Evolutionary conservation across 1,140 invertebrate genomes (phyloP).

Genomic region (Drosophila repleta): DNA sequence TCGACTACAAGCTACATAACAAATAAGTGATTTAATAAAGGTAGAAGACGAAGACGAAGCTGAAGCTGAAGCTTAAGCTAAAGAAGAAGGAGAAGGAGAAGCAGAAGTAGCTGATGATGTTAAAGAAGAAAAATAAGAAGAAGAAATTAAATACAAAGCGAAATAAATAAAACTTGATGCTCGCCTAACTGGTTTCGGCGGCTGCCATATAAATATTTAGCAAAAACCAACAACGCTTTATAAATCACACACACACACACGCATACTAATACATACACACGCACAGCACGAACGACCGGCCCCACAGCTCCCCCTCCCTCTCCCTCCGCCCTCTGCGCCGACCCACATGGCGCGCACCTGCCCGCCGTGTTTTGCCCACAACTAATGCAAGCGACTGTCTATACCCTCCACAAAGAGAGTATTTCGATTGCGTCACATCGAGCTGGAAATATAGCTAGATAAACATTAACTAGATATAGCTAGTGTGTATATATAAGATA

Average conservation of each 20-base stretch:
- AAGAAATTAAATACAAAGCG: constrained; percentile 36
- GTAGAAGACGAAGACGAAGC: neutral
- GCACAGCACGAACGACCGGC: neutral
- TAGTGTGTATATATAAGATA: too few species aligned
- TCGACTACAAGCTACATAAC: constrained; percentile 6
- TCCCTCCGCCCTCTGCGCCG: neutral
- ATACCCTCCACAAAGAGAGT: constrained; percentile 2
- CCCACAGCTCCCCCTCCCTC: neutral
- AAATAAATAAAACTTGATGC: constrained; percentile 50
- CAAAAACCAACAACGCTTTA: constrained; percentile 58
- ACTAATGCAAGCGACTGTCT: constrained; percentile 32
- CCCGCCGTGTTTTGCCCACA: constrained; percentile 25
- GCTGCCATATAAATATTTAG: constrained; percentile 62
- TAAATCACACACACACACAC: constrained; percentile 45
- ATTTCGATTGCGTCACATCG: neutral
- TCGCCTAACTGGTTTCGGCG: constrained; percentile 69
- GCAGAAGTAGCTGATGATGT: neutral
- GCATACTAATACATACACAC: neutral
- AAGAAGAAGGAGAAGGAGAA: neutral
- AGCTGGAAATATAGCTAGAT: too few species aligned
- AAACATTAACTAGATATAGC: too few species aligned
- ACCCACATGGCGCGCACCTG: constrained; percentile 36
- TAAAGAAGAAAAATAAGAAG: constrained; percentile 10
- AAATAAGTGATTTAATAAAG: constrained; percentile 24
- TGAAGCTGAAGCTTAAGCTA: too few species aligned